Conservation (phyloP, 2,888 invertebrate species). For the Nebria brevicollis region DNA sequence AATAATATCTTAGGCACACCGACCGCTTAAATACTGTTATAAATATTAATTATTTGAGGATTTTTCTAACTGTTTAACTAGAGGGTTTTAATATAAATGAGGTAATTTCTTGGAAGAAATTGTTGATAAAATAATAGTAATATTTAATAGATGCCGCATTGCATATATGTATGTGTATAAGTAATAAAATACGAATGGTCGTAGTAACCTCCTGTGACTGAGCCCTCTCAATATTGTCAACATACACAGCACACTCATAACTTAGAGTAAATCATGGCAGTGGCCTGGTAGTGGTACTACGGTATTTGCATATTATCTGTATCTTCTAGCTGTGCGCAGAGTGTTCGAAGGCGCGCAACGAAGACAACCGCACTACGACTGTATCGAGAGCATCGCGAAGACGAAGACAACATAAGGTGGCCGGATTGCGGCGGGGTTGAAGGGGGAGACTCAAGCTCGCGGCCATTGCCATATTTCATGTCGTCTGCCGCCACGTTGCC, state of each 20-base stretch:
- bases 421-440: constrained; percentile 48
- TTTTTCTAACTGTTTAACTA: too few species aligned
- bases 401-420: constrained; percentile 42
- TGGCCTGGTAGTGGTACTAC: constrained; percentile 46
- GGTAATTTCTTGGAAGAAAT: not conserved
- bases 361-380: constrained; percentile 27
- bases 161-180: not conserved
- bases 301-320: constrained; percentile 54
- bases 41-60: too few species aligned
- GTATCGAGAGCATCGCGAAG: not conserved
- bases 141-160: not conserved
- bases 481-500: constrained; percentile 59
- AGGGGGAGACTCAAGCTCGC: constrained; percentile 55
- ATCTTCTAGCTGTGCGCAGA: constrained; percentile 45
- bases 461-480: constrained; percentile 62
- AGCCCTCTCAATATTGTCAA: constrained; percentile 53
- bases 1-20: not conserved
- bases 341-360: constrained; percentile 44
- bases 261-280: constrained; percentile 52
- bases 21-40: too few species aligned
- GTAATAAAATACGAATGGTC: constrained; percentile 1
- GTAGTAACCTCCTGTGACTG: constrained; percentile 34
- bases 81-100: not conserved
- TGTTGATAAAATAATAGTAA: not conserved
- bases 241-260: constrained; percentile 51